Conservation (phyloP, 2,797 vertebrate genomes). For the Meda fulgida region DNA sequence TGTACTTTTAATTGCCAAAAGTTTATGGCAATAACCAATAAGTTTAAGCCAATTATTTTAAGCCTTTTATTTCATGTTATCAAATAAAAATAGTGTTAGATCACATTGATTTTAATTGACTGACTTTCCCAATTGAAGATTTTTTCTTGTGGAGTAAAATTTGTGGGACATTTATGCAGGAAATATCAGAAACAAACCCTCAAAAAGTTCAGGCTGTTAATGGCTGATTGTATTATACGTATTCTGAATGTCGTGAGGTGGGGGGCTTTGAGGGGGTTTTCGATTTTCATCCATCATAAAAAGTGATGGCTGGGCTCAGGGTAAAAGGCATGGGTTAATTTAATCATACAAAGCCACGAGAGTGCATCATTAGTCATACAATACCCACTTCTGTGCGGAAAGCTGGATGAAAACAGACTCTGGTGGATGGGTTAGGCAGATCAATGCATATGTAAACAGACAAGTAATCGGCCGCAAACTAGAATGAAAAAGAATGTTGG, state of each 20-base stretch:
- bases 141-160: background rate
- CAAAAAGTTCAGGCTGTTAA: slow-evolving; percentile 27
- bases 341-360: slow-evolving; percentile 48
- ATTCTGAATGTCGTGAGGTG: slow-evolving; percentile 29
- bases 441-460: slow-evolving; percentile 47
- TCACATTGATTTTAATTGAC: background rate
- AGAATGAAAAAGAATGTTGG: slow-evolving; percentile 9
- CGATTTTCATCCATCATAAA: slow-evolving; percentile 48
- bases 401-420: slow-evolving; percentile 33
- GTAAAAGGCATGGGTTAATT: slow-evolving; percentile 59
- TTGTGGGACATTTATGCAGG: background rate
- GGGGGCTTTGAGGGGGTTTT: slow-evolving; percentile 20
- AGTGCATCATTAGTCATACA: slow-evolving; percentile 54
- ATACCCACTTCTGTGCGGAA: slow-evolving; percentile 19
- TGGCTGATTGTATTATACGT: slow-evolving; percentile 45
- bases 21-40: no score
- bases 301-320: slow-evolving; percentile 42
- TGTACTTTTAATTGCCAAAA: background rate
- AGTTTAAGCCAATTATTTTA: no score
- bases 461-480: slow-evolving; percentile 34
- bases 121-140: background rate
- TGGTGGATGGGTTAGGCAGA: slow-evolving; percentile 14
- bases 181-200: background rate
- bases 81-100: background rate
- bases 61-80: background rate